Evolutionary conservation across 2,888 invertebrate species (phyloP).

Genomic region (Cryptocheilus praepositus): DNA sequence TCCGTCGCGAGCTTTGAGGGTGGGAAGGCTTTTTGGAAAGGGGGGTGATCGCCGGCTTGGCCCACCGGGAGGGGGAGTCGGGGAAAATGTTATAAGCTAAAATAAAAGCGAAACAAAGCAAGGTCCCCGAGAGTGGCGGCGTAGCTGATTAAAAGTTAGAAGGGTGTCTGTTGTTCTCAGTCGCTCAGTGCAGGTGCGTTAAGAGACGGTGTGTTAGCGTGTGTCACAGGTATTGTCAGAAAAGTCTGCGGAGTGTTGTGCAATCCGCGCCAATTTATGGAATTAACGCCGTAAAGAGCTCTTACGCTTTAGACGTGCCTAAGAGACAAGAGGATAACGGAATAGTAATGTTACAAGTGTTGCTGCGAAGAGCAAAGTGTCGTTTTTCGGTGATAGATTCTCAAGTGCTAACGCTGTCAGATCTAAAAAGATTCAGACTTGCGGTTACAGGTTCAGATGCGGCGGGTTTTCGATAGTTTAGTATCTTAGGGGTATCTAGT

Average conservation of each 20-base stretch:
- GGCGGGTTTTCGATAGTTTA: too few species aligned
- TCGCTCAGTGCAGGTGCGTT: conserved; percentile 56
- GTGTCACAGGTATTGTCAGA: conserved; percentile 53
- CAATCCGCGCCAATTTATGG: not conserved
- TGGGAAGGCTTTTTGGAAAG: not conserved
- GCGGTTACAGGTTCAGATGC: too few species aligned
- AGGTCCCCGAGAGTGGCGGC: conserved; percentile 54
- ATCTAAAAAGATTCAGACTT: too few species aligned
- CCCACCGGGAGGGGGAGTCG: conserved; percentile 26
- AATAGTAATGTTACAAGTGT: too few species aligned
- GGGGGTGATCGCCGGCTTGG: conserved; percentile 23
- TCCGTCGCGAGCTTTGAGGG: too few species aligned
- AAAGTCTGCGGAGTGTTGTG: not conserved
- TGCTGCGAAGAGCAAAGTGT: too few species aligned
- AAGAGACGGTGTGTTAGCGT: conserved; percentile 35
- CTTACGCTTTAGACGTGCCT: too few species aligned
- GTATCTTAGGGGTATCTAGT: too few species aligned
- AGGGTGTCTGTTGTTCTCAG: conserved; percentile 57
- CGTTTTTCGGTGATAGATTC: too few species aligned
- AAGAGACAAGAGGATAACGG: too few species aligned
- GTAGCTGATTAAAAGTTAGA: conserved; percentile 33
- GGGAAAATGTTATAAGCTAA: conserved; percentile 65
- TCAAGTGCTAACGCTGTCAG: too few species aligned
- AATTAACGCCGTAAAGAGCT: too few species aligned
- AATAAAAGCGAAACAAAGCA: conserved; percentile 69